Conservation (phyloP, 2,113 vertebrate genomes). For the Sebastes schlegelii region DNA sequence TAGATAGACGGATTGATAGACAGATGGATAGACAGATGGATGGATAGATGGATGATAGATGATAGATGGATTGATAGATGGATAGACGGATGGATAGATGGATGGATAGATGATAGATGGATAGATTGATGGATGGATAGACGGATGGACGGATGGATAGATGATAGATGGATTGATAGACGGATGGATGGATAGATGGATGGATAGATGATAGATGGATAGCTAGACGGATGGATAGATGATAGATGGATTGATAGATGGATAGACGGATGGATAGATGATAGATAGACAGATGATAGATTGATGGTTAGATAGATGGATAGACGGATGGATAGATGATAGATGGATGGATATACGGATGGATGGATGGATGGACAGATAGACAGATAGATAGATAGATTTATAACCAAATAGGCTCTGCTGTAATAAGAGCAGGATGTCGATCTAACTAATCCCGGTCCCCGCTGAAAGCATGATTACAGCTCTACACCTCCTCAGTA, state of each 20-base stretch:
- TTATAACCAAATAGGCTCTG: background rate
- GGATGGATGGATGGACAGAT: too few relatives aligned
- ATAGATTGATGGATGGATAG: background rate
- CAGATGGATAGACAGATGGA: too few relatives aligned
- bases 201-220: too few relatives aligned
- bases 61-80: too few relatives aligned
- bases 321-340: background rate
- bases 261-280: background rate
- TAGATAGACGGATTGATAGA: too few relatives aligned
- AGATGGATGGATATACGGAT: background rate
- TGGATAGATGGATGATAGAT: too few relatives aligned
- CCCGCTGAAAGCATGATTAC: conserved; percentile 61
- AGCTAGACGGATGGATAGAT: background rate
- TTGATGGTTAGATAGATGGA: background rate
- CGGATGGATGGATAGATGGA: too few relatives aligned
- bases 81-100: too few relatives aligned
- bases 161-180: accelerated
- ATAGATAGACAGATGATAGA: background rate
- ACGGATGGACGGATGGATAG: background rate
- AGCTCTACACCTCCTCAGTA: conserved; percentile 45
- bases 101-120: background rate
- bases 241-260: background rate
- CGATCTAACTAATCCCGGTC: conserved; percentile 22
- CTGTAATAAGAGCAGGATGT: conserved; percentile 19
- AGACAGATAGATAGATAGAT: background rate